Percentiles rank a stretch among this genome's conserved stretches.
Conservation (phyloP, 2,797 vertebrate genomes). For the Ciconia nigra region DNA sequence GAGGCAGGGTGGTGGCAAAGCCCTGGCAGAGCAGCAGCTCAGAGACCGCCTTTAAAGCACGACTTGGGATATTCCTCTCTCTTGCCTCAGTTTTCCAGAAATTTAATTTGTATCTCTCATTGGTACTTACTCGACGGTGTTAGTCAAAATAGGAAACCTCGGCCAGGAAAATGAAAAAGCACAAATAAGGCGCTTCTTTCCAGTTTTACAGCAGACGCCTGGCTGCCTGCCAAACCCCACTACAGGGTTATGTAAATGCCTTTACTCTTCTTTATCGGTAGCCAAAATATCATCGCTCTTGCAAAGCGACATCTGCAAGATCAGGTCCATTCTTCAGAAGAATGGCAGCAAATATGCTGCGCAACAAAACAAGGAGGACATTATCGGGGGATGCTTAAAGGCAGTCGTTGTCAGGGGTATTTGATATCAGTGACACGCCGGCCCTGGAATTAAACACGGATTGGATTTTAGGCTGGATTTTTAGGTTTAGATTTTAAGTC, state of each 20-base stretch:
- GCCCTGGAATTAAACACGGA: background rate
- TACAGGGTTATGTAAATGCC: conserved; percentile 12
- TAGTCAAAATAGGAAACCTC: background rate
- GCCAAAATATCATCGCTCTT: background rate
- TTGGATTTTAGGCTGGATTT: background rate
- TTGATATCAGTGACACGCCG: background rate
- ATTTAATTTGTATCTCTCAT: background rate
- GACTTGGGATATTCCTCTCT: background rate
- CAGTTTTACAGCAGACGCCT: background rate
- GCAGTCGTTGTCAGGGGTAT: background rate
- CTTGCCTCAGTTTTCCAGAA: background rate
- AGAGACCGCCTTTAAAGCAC: rapidly evolving
- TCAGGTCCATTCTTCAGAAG: background rate
- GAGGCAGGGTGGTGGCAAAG: background rate
- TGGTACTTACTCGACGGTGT: rapidly evolving
- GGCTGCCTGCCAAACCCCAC: conserved; percentile 4
- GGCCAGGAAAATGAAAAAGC: background rate
- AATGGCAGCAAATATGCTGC: background rate
- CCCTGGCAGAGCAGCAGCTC: background rate
- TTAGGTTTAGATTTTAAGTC: background rate
- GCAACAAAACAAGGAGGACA: background rate
- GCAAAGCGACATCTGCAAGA: background rate
- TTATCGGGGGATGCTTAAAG: background rate
- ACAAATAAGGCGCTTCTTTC: background rate
- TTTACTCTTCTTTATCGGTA: conserved; percentile 20